Evolutionary conservation across 2,113 vertebrate species (phyloP), one percentile per base, ranked within the genome.

Genomic region (Crocuta crocuta): DNA sequence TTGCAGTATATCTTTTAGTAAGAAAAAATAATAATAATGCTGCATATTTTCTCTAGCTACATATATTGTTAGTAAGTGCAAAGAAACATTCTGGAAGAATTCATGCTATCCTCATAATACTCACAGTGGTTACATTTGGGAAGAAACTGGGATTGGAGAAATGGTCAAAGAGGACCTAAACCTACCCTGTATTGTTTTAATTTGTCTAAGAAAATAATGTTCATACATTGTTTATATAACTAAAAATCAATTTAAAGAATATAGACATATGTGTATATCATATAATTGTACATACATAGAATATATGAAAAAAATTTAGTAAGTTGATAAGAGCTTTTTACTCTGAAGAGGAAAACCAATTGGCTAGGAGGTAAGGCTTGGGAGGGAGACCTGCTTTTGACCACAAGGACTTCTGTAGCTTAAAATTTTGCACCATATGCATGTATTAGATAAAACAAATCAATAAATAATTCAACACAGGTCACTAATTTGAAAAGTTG

Each of bases 241-340:
- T 70, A 80, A 94, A 87, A 87, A n/a, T 63, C 24, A 95, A 48
- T 53, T n/a, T 74, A 89, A 94, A 86, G 28, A 88, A 58, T 65
- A 48, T 4, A 24, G 58, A 93, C 15, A 31, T n/a, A 4, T 73
- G 28, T 12, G 43, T 61, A 68, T 5, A 28, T 31, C 43, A 66
- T 35, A 13, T 53, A 82, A 7, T 53, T 26, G 2, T 23, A 74
- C 11, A 68, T 33, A 5, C 55, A 63, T 28, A 71, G 43, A 82
- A 21, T 63, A 23, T 89, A 73, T 80, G 58, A 89, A 82, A 91
- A 58, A 68, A 33, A 8, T 16, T 80, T 10, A 81, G 68, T 21
- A 93, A 83, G 2, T 35, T 65, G 31, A 12, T 84, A 83, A 88
- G 17, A 48, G 3, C 26, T 78, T 95, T 58, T 76, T 33, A 26